Evolutionary conservation across 2,888 invertebrate genomes (phyloP), one percentile per base, ranked within the genome.

Genomic region (Subacronicta megacephala): DNA sequence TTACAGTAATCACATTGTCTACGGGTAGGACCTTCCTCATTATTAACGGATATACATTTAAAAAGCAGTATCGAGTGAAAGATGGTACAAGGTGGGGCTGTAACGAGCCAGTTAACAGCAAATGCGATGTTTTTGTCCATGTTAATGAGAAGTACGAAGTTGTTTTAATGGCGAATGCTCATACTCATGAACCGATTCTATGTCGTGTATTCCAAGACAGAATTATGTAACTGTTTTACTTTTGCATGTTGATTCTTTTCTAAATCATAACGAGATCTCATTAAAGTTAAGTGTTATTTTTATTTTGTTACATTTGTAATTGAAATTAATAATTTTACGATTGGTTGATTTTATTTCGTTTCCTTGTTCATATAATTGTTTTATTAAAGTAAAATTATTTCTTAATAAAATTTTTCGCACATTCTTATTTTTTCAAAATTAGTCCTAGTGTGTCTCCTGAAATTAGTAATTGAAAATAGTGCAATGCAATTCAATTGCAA

Each of bases 1-100:
- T 90, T 79, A 81, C 90, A 75, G 88, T 90, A 58, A 83, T 91
- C 18, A 85, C 88, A 10, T 63, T 90, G 58, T 86, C 88, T n/a
- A 81, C 83, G 60, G 90, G 90, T 49, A 87, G 70, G 56, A 90
- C 87, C 3, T 72, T 90, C 43, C 84, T 91, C 10, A 85, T 90
- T 58, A 86, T 91, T 47, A 89, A 90, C 56, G 91, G 91, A 2
- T 89, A 90, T 60, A 89, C 86, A n/a, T 91, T 88, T 73, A 87
- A 85, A 61, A 82, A 82, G 49, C 85, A 87, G 47, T 72, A 79
- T 10, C 78, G 78, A 50, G 79, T 82, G 3, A 83, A 81, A 20
- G 83, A 82, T 31, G 83, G 82, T 0, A 82, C 89, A 2, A 80
- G 83, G 68, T 91, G 90, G 91, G 82, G 80, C 26, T 91, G 91